These are phyloP conservation scores for Leptinotarsa defecta DNA, from an alignment of 1,140 invertebrate genomes.

Conservation along the genomic window DNA sequence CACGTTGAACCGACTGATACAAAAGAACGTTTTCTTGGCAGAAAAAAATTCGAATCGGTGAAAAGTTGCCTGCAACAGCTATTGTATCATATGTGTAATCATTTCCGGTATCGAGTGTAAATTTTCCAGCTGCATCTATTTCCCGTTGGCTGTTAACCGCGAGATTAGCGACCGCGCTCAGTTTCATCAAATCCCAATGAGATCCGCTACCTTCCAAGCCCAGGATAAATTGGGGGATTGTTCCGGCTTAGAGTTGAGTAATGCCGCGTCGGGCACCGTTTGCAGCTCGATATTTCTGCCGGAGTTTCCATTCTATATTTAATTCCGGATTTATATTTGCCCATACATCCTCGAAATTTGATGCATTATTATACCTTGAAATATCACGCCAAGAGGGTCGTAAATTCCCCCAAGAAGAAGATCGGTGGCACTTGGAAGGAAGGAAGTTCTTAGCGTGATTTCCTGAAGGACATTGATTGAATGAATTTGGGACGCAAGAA, in stretches of 20 bases:
- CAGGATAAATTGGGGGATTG: slow-evolving; percentile 57
- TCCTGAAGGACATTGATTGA: no score
- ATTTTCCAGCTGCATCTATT: slow-evolving; percentile 50
- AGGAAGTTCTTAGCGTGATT: background rate
- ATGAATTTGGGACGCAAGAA: no score
- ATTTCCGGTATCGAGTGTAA: background rate
- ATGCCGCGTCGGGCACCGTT: slow-evolving; percentile 55
- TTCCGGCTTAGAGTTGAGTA: slow-evolving; percentile 57
- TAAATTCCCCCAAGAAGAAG: background rate
- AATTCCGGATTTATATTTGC: slow-evolving; percentile 57
- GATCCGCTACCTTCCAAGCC: slow-evolving; percentile 55
- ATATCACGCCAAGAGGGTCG: slow-evolving; percentile 37
- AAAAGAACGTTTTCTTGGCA: no score
- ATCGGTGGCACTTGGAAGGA: background rate
- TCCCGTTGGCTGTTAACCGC: slow-evolving; percentile 56
- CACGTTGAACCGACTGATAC: no score
- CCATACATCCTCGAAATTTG: slow-evolving; percentile 53
- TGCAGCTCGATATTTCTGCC: slow-evolving; percentile 55
- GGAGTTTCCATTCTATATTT: slow-evolving; percentile 55
- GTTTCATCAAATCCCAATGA: slow-evolving; percentile 58
- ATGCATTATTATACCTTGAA: slow-evolving; percentile 56
- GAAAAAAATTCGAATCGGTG: no score
- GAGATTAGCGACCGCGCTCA: slow-evolving; percentile 54
- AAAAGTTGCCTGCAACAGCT: no score
- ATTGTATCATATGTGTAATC: background rate